Percentiles rank a stretch among this genome's conserved stretches.
Evolutionary conservation across 2,888 invertebrate genomes (phyloP).

Genomic region (Orthosia incerta): DNA sequence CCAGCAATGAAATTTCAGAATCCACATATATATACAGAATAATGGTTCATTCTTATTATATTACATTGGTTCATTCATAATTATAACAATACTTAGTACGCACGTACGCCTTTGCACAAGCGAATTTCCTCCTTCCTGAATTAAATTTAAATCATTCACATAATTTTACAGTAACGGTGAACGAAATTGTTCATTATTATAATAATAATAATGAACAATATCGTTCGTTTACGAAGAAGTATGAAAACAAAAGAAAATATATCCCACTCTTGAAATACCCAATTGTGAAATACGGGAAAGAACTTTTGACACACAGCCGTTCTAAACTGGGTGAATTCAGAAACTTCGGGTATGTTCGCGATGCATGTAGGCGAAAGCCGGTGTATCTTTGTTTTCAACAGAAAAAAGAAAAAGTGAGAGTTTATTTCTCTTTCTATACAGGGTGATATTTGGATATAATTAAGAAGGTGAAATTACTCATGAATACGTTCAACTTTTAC

Average conservation of each 20-base stretch:
- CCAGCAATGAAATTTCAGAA: not conserved
- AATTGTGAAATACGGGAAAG: constrained; percentile 62
- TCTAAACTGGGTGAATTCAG: constrained; percentile 61
- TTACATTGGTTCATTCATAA: not conserved
- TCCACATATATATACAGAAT: not conserved
- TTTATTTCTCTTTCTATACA: constrained; percentile 52
- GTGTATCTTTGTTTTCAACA: constrained; percentile 63
- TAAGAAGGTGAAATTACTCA: too few species aligned
- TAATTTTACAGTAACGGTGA: not conserved
- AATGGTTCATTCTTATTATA: not conserved
- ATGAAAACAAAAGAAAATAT: constrained; percentile 46
- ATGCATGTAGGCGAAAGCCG: constrained; percentile 63
- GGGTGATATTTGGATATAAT: too few species aligned
- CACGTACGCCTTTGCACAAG: not conserved
- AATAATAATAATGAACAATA: too few species aligned
- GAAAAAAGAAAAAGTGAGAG: constrained; percentile 50
- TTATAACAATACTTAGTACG: not conserved
- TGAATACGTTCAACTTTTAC: not conserved
- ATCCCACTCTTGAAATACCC: constrained; percentile 48
- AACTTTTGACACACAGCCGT: constrained; percentile 62
- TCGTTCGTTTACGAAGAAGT: not conserved
- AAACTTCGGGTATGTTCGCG: constrained; percentile 65
- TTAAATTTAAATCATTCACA: not conserved
- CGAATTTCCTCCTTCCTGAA: not conserved
- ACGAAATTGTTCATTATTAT: not conserved